Percentiles rank a stretch among this genome's conserved stretches.
These are phyloP conservation scores for Tyrophagus putrescentiae DNA, from an alignment of 1,140 invertebrate genomes.

Conservation along the genomic window DNA sequence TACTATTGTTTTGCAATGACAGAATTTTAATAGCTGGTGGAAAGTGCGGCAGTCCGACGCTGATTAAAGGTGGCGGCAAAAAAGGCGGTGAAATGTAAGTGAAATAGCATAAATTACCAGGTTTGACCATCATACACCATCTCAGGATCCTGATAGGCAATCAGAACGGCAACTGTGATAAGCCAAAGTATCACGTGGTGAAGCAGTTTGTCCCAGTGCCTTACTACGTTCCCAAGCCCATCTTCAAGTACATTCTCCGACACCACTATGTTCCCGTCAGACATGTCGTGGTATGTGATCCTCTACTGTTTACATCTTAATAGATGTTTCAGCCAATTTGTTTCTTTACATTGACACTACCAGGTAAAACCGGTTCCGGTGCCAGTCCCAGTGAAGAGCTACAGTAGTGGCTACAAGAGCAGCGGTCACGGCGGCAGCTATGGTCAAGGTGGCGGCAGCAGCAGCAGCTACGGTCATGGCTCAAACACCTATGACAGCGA, in stretches of 20 bases:
- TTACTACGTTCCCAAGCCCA: conserved; percentile 7
- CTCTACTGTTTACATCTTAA: too few species aligned
- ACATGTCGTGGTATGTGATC: background rate
- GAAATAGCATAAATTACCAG: too few species aligned
- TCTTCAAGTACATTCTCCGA: conserved; percentile 11
- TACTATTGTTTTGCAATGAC: too few species aligned
- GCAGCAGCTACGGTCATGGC: too few species aligned
- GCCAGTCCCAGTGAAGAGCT: conserved; percentile 6
- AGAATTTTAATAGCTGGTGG: conserved; percentile 9
- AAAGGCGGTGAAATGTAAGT: conserved; percentile 16
- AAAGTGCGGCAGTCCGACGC: conserved; percentile 10
- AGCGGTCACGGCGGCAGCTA: background rate
- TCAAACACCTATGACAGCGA: too few species aligned
- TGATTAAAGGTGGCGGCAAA: conserved; percentile 11
- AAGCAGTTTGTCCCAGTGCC: conserved; percentile 10
- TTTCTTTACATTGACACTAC: too few species aligned
- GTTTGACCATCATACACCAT: too few species aligned
- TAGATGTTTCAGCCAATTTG: too few species aligned
- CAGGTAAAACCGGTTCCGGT: conserved; percentile 16
- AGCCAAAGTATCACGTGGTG: background rate
- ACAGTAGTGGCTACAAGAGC: background rate
- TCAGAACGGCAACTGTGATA: background rate
- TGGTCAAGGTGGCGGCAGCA: background rate
- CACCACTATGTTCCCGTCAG: conserved; percentile 10
- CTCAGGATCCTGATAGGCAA: conserved; percentile 10